These are phyloP conservation scores for Gymnarchus niloticus DNA, from an alignment of 2,113 vertebrate genomes.

Conservation along the genomic window DNA sequence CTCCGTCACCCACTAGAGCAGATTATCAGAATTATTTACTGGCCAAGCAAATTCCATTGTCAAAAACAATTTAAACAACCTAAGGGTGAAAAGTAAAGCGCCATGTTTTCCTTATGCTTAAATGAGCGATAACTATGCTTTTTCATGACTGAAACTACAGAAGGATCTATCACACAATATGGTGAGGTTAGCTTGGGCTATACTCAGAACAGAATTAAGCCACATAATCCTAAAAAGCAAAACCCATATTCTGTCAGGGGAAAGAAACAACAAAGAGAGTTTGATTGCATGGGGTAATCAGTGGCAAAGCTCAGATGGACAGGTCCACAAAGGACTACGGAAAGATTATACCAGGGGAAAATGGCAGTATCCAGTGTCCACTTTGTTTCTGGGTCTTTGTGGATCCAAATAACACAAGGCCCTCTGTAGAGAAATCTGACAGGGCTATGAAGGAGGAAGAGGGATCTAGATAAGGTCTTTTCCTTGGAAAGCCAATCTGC, in stretches of 20 bases:
- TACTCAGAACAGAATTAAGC: constrained; percentile 26
- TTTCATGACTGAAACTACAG: not conserved
- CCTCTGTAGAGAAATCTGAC: constrained; percentile 34
- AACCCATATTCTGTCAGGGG: constrained; percentile 18
- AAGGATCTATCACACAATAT: not conserved
- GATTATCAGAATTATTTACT: not conserved
- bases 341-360: constrained; percentile 30
- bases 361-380: constrained; percentile 34
- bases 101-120: no score
- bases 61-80: not conserved
- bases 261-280: constrained; percentile 27
- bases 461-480: constrained; percentile 8
- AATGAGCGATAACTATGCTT: constrained; percentile 11
- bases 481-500: constrained; percentile 34
- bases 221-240: constrained; percentile 29
- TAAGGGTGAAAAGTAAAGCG: not conserved
- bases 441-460: constrained; percentile 29
- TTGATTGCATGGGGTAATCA: constrained; percentile 31
- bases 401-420: constrained; percentile 33
- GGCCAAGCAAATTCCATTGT: not conserved
- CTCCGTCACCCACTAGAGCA: not conserved
- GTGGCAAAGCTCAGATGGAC: constrained; percentile 21
- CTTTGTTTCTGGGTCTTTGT: constrained; percentile 23
- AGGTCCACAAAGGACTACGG: constrained; percentile 26
- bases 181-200: constrained; percentile 17